Evolutionary conservation across 1,140 invertebrate genomes (phyloP).

Genomic region (Drosophila lowei): DNA sequence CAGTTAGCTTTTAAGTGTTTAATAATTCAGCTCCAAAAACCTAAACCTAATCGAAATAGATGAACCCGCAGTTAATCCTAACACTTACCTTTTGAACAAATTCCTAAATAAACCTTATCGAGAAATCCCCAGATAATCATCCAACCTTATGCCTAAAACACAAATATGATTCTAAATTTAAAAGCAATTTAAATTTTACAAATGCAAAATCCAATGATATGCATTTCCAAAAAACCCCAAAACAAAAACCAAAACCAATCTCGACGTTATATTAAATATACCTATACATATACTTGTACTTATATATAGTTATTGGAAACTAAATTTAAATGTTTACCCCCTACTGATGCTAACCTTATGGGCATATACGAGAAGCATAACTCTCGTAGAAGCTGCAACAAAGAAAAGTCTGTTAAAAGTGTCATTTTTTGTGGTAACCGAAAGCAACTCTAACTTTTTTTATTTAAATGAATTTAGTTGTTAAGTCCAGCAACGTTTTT

Average conservation of each 20-base stretch:
- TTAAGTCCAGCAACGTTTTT: constrained; percentile 54
- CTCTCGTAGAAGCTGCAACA: constrained; percentile 47
- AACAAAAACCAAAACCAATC: constrained; percentile 8
- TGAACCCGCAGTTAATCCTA: background rate
- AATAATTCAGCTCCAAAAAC: constrained; percentile 2
- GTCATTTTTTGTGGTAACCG: constrained; percentile 76
- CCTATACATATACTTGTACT: background rate
- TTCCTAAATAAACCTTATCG: no score
- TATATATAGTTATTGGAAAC: constrained; percentile 37
- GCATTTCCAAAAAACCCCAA: constrained; percentile 7
- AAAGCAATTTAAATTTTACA: constrained; percentile 81
- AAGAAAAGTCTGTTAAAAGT: constrained; percentile 78
- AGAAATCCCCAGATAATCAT: constrained; percentile 2
- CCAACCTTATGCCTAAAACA: constrained; percentile 14
- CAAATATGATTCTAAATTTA: constrained; percentile 75
- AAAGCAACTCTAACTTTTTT: constrained; percentile 59
- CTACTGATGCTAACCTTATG: constrained; percentile 43
- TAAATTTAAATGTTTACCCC: constrained; percentile 60
- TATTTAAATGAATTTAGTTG: constrained; percentile 61
- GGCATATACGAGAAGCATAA: constrained; percentile 33
- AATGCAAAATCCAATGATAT: constrained; percentile 22
- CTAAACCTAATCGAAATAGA: background rate
- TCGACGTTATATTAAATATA: constrained; percentile 40
- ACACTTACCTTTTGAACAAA: background rate
- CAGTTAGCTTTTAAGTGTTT: constrained; percentile 38